A percentile compares a stretch with the other conserved stretches of the same genome.
Evolutionary conservation across 1,140 invertebrate species (phyloP).

Genomic region (Sycophila sp.): DNA sequence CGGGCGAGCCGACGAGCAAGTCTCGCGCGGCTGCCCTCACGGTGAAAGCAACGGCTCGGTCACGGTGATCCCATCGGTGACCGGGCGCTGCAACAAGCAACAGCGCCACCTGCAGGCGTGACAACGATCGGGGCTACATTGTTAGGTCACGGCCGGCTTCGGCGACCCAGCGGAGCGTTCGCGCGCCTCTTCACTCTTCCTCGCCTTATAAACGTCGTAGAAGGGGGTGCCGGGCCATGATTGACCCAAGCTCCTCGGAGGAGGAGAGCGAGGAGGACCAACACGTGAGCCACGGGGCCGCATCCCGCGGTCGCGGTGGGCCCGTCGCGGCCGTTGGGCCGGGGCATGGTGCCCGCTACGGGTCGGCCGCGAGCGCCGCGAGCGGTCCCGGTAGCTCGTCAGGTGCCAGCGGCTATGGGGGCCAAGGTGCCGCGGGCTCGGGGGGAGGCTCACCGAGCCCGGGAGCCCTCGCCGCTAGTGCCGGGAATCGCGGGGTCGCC

Average conservation of each 20-base stretch:
- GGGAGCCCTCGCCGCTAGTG: constrained; percentile 53
- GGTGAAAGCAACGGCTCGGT: neutral
- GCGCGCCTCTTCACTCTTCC: neutral
- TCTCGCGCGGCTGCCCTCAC: neutral
- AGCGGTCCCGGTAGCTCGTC: constrained; percentile 60
- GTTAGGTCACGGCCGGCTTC: constrained; percentile 20
- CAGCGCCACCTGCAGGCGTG: neutral
- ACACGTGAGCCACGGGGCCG: constrained; percentile 66
- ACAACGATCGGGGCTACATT: no score
- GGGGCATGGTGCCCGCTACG: constrained; percentile 44
- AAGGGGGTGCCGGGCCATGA: constrained; percentile 71
- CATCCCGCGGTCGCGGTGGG: constrained; percentile 50
- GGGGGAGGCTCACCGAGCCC: constrained; percentile 49
- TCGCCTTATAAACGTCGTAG: neutral
- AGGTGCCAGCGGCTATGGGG: constrained; percentile 64
- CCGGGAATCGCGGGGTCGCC: constrained; percentile 49
- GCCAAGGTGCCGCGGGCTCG: constrained; percentile 49
- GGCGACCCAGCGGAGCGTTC: constrained; percentile 5
- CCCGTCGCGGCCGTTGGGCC: constrained; percentile 51
- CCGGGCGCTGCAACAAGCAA: neutral
- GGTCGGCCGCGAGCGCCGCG: constrained; percentile 47
- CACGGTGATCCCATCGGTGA: neutral
- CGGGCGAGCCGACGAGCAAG: neutral
- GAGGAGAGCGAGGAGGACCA: constrained; percentile 88
- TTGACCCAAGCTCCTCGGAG: constrained; percentile 89